Conservation (phyloP, 2,797 vertebrate genomes). For the Rhodeus uyekii region DNA sequence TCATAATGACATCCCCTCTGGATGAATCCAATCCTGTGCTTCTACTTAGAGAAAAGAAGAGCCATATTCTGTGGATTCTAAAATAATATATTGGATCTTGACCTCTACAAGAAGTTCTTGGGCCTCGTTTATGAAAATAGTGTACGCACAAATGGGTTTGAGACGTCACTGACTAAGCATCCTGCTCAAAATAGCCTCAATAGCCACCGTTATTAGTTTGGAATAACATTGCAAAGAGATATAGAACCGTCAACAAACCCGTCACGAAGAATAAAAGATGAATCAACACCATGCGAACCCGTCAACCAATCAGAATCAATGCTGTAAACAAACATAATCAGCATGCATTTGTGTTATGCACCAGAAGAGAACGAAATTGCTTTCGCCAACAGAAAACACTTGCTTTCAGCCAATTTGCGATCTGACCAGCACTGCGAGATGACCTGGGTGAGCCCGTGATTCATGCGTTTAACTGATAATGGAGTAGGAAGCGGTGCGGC, state of each 20-base stretch:
- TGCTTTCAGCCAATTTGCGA: constrained; percentile 19
- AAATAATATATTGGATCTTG: constrained; percentile 9
- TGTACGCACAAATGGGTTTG: neutral
- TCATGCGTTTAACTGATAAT: constrained; percentile 9
- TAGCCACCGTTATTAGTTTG: neutral
- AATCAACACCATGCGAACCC: neutral
- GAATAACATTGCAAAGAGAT: neutral
- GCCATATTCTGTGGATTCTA: neutral
- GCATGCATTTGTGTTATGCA: neutral
- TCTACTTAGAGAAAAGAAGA: neutral
- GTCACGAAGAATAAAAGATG: neutral
- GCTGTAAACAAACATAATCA: neutral
- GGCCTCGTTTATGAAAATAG: neutral
- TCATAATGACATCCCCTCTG: constrained; percentile 37
- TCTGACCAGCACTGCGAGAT: neutral
- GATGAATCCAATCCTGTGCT: constrained; percentile 16
- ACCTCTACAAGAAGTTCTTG: neutral
- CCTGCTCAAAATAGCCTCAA: neutral
- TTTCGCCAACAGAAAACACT: constrained; percentile 9
- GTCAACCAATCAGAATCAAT: constrained; percentile 13
- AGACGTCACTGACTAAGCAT: neutral
- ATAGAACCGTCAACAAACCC: neutral
- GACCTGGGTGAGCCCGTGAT: neutral
- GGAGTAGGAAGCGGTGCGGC: neutral
- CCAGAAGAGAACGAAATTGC: constrained; percentile 1